phyloP scores from a whole-genome alignment of 2,888 invertebrate genomes.

The Eueremaeus valkanovi region DNA sequence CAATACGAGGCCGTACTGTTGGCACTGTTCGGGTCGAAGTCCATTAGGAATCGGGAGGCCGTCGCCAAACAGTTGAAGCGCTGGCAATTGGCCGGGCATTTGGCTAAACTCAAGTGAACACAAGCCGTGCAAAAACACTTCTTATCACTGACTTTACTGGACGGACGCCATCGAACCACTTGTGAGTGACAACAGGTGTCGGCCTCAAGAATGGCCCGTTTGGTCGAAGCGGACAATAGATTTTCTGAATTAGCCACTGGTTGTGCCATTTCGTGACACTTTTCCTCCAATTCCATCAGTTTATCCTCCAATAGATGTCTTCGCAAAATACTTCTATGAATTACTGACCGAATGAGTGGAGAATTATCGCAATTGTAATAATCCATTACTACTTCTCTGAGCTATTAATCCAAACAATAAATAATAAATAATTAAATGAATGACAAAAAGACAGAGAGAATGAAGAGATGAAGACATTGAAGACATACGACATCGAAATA shows the following conservation, averaged over 20 bases:
- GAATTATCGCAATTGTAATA: constrained; percentile 66
- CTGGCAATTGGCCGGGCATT: constrained; percentile 41
- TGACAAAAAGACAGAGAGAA: constrained; percentile 14
- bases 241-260: not conserved
- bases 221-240: not conserved
- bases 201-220: not conserved
- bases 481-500: constrained; percentile 66
- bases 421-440: constrained; percentile 22
- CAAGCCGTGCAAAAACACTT: constrained; percentile 43
- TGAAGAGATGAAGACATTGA: not conserved
- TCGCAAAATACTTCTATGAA: constrained; percentile 45
- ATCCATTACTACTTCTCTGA: constrained; percentile 67
- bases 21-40: constrained; percentile 38
- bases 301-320: constrained; percentile 45
- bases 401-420: constrained; percentile 55
- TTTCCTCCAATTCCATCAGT: constrained; percentile 45
- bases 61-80: constrained; percentile 41
- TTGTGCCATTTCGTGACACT: constrained; percentile 43
- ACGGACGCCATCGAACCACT: constrained; percentile 40
- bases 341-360: constrained; percentile 51
- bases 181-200: constrained; percentile 43
- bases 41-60: constrained; percentile 32
- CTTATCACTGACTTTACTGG: constrained; percentile 36
- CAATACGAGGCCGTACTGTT: constrained; percentile 40
- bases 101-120: constrained; percentile 34